phyloP scores from a whole-genome alignment of 2,797 vertebrate species.

The Spinus pinus region DNA sequence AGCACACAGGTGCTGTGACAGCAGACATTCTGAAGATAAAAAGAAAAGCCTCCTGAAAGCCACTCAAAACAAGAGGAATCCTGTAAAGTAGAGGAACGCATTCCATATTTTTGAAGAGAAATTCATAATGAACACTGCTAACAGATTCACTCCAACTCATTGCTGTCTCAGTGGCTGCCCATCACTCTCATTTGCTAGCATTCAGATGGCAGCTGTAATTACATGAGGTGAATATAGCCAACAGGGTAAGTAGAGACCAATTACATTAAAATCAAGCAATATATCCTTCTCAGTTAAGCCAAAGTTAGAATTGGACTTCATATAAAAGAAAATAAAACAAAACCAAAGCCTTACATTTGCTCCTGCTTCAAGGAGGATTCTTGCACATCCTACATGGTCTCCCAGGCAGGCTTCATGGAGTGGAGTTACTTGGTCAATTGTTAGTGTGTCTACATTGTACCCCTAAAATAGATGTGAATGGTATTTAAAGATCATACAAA shows the following conservation, averaged over 20 bases:
- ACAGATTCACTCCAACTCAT: neutral
- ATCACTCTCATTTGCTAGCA: neutral
- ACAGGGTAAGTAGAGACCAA: neutral
- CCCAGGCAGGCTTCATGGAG: slow-evolving; percentile 93
- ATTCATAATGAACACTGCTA: neutral
- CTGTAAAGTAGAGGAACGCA: neutral
- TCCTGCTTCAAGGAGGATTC: slow-evolving; percentile 91
- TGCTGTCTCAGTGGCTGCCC: neutral
- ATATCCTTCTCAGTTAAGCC: neutral
- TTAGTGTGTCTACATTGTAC: slow-evolving; percentile 90
- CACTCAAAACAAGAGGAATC: neutral
- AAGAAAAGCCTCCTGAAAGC: neutral
- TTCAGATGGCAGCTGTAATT: neutral
- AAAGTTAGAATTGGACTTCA: neutral
- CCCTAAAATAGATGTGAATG: slow-evolving; percentile 77
- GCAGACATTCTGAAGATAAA: neutral
- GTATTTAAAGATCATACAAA: neutral
- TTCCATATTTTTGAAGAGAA: neutral
- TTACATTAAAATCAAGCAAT: neutral
- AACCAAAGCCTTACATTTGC: slow-evolving; percentile 85
- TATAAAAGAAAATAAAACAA: neutral
- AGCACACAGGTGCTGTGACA: neutral
- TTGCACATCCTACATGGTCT: slow-evolving; percentile 88
- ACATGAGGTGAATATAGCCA: neutral
- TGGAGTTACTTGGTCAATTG: slow-evolving; percentile 92